A percentile compares a stretch with the other conserved stretches of the same genome.
phyloP scores from a whole-genome alignment of 35 echinoderm and acorn worm species.

The Eucidaris tribuloides region DNA sequence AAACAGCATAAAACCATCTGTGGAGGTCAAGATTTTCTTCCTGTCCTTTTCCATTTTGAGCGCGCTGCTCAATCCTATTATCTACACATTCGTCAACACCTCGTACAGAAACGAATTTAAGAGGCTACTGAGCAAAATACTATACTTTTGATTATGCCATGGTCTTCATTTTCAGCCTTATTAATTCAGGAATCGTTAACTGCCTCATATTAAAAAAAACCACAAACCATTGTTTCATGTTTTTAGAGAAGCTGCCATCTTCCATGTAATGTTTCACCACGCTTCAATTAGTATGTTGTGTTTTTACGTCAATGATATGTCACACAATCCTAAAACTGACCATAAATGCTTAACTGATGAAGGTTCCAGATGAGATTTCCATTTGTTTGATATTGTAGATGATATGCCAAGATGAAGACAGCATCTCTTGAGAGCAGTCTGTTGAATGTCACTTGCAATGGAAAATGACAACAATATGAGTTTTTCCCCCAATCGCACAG shows the following conservation, averaged over 20 bases:
- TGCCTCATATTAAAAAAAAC: neutral
- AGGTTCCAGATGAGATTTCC: no score
- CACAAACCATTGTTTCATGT: neutral
- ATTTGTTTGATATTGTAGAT: no score
- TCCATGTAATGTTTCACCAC: no score
- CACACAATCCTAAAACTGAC: no score
- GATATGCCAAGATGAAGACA: no score
- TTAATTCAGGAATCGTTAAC: neutral
- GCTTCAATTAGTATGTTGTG: no score
- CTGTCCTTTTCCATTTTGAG: constrained; percentile 50
- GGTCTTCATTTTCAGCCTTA: neutral
- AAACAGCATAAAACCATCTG: neutral
- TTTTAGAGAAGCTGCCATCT: neutral
- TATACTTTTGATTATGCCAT: neutral
- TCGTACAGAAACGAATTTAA: constrained; percentile 62
- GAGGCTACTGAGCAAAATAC: neutral
- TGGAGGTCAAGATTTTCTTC: constrained; percentile 47
- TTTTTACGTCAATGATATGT: no score
- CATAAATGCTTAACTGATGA: no score
- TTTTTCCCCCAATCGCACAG: no score
- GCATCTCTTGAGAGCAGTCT: no score
- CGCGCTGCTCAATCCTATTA: constrained; percentile 76
- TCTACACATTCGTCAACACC: constrained; percentile 80
- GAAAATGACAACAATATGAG: no score
- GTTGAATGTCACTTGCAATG: no score